Base-by-base conservation (phyloP, 1,140 invertebrate genomes). In the Drosophila biarmipes region DNA sequence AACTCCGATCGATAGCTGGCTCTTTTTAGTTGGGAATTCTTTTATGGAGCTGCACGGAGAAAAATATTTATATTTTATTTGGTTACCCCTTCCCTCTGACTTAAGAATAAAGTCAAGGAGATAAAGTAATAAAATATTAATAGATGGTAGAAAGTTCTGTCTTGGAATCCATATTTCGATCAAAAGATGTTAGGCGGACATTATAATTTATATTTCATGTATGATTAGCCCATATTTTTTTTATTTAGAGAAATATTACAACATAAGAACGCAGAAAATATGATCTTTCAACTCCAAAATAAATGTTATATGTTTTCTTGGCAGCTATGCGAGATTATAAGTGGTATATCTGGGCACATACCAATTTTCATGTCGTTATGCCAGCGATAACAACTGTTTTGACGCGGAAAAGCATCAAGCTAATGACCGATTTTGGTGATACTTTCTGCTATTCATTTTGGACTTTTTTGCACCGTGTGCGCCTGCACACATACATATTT, bases 1-100 rank as follows among this genome's bases (percentile, higher is more conserved):
- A 52, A 69, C 76, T 38, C 15, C 57, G 38, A 77, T 80, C 81
- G 68, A 86, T 85, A 80, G 67, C 21, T 59, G 21, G 37, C 15
- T 17, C 5, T 24, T 42, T 40, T 21, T 55, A 42, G 71, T 54
- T 48, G 34, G 34, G 14, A 73, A 73, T 62, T 61, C 62, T 53
- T 53, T 43, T 11, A 10, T 5, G 17, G 11, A 12, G 40, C 40
- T 37, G 40, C 40, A 43, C 15, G 12, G 40, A 6, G 4, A 43
- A 8, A 19, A 43, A 43, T 10, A 43, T 19, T 19, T 43, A 4
- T 10, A 3, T 29, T 31, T 7, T 29, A 29, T 29, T 1, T 24
- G 24, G 24, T 24, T 24, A n/a, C n/a, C n/a, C n/a, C n/a, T n/a
- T n/a, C n/a, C n/a, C n/a, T n/a, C n/a, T n/a, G n/a, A n/a, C n/a